Conservation (phyloP, 1,140 invertebrate genomes). For the Protaetia brevitarsis region DNA sequence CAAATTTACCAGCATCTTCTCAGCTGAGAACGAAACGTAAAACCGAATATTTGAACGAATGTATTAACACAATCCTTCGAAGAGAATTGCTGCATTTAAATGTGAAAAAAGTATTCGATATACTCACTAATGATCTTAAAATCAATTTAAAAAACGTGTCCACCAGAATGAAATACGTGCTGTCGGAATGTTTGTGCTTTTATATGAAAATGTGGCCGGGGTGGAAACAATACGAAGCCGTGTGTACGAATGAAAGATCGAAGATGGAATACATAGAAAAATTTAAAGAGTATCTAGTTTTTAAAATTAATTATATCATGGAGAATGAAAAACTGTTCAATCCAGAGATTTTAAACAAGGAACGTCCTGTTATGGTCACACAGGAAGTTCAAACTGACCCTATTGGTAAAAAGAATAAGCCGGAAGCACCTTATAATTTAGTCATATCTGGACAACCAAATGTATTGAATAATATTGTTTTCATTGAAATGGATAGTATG, state of each 20-base stretch:
- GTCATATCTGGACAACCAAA: constrained; percentile 16
- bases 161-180: constrained; percentile 6
- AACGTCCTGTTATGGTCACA: background rate
- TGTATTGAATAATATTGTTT: constrained; percentile 22
- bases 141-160: background rate
- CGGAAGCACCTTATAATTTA: constrained; percentile 18
- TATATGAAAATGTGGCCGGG: constrained; percentile 17
- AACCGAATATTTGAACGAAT: background rate
- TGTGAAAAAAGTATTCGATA: background rate
- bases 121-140: background rate
- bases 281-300: constrained; percentile 5
- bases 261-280: constrained; percentile 7
- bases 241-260: background rate
- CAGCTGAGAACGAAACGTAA: background rate
- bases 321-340: background rate
- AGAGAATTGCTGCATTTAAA: background rate
- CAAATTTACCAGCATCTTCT: background rate
- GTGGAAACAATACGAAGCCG: background rate
- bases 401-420: constrained; percentile 6
- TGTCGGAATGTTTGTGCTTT: constrained; percentile 18
- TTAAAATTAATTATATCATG: constrained; percentile 12
- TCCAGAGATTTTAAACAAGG: background rate
- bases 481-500: constrained; percentile 21
- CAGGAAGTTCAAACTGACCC: constrained; percentile 6
- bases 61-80: background rate